phyloP scores from a whole-genome alignment of 1,140 invertebrate genomes.

The Brevipalpus yothersi region DNA sequence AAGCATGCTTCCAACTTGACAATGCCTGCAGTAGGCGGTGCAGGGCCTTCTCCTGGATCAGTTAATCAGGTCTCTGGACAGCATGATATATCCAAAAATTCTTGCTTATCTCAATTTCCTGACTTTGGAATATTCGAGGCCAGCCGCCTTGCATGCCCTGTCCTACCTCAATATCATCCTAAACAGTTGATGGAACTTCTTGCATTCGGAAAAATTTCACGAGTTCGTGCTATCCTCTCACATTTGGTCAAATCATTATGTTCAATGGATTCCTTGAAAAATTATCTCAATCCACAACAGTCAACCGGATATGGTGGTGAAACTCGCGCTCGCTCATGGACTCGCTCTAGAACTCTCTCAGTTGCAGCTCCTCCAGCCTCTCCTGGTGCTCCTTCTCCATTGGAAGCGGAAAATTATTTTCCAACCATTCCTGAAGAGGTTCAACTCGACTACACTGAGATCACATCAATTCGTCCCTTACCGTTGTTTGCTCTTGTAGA shows the following conservation, averaged over 20 bases:
- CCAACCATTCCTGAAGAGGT: conserved; percentile 41
- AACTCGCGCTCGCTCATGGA: conserved; percentile 29
- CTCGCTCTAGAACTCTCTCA: conserved; percentile 56
- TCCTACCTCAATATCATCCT: conserved; percentile 97
- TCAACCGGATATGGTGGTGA: not conserved
- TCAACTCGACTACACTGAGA: conserved; percentile 78
- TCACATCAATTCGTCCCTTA: conserved; percentile 81
- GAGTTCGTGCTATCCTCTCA: conserved; percentile 89
- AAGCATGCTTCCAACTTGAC: conserved; percentile 2
- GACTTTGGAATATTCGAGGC: conserved; percentile 90
- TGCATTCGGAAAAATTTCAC: conserved; percentile 87
- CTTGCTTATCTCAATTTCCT: conserved; percentile 31
- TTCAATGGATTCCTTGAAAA: conserved; percentile 6
- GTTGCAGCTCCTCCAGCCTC: conserved; percentile 12
- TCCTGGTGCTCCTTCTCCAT: conserved; percentile 21
- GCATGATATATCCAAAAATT: conserved; percentile 21
- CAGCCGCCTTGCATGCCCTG: conserved; percentile 78
- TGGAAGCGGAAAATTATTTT: conserved; percentile 22
- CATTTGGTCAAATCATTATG: conserved; percentile 52
- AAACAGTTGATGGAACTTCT: conserved; percentile 95
- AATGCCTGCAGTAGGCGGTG: not conserved
- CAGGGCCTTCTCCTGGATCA: too few relatives aligned
- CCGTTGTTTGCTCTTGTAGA: conserved; percentile 83
- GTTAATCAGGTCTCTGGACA: not conserved
- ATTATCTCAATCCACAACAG: not conserved